Base-by-base conservation (phyloP, 2,888 invertebrate species). In the Biston betularia region DNA sequence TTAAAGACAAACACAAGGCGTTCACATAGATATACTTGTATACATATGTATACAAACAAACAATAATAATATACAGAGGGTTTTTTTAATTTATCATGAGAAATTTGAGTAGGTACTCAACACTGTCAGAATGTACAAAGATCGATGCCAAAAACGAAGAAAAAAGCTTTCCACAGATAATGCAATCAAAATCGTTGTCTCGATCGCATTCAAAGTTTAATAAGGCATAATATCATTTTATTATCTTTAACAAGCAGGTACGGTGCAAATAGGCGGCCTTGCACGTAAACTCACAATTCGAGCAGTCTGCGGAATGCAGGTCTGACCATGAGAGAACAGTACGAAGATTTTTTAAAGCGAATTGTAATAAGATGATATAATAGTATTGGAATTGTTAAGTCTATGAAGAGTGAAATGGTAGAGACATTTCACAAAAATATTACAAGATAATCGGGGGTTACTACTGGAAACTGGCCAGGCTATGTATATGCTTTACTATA, bases 271-370 rank as follows among this genome's bases (percentile, higher is more conserved):
- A n/a, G 0, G 45, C 80, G 85, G 78, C 89, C 89, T 89, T 87
- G 89, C 77, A 75, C 71, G 74, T 78, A 74, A 80, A 81, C 50
- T 59, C 35, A 46, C 63, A 67, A 79, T 79, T 80, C 81, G 81
- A 82, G 78, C 78, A 74, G 61, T 59, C 63, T 72, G 63, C 79
- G 86, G 87, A 87, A 89, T 89, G 87, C 84, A 81, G 76, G 77
- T 65, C 60, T 71, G 88, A 75, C 87, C 89, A 80, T 88, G 87
- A 85, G 81, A 83, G 53, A 75, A 66, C 68, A 73, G 68, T 73
- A 68, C 57, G 72, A 70, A 68, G 57, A 61, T 76, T 76, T 78
- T 75, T 57, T 62, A 66, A 61, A 45, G 59, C 53, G 60, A 65
- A 62, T 66, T 33, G 63, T 38, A 53, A 44, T 59, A 52, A 12